These are phyloP conservation scores for Tinea trinotella DNA, from an alignment of 2,888 invertebrate species.

Conservation along the genomic window DNA sequence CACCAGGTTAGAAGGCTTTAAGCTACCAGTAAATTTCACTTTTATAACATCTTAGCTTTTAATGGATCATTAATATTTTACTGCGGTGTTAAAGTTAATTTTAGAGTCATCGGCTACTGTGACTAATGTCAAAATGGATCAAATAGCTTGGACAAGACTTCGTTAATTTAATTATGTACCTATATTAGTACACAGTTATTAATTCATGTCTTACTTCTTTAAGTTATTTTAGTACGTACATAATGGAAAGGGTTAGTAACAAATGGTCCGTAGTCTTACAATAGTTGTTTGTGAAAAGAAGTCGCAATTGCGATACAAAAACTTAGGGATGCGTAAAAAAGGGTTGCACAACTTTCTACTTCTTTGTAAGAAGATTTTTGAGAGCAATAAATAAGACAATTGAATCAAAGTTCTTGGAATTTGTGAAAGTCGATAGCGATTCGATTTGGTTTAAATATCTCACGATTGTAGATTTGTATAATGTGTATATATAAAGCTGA, in stretches of 20 bases:
- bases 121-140: constrained; percentile 40
- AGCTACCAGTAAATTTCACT: constrained; percentile 65
- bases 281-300: constrained; percentile 54
- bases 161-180: neutral
- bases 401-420: constrained; percentile 40
- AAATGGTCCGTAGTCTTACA: constrained; percentile 50
- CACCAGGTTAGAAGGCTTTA: constrained; percentile 42
- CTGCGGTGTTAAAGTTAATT: constrained; percentile 63
- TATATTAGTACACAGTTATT: neutral
- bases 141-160: neutral
- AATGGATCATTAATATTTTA: constrained; percentile 69
- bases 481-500: too few species aligned
- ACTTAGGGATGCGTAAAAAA: constrained; percentile 52
- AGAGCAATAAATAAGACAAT: constrained; percentile 8
- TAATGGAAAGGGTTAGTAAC: constrained; percentile 64
- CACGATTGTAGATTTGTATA: too few species aligned
- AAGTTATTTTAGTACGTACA: constrained; percentile 25
- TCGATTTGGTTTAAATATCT: neutral
- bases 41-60: constrained; percentile 68
- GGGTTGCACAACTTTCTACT: constrained; percentile 72
- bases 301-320: constrained; percentile 40
- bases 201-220: neutral
- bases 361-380: constrained; percentile 39
- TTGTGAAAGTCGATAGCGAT: constrained; percentile 49
- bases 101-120: constrained; percentile 64